These are phyloP conservation scores for Neoseiulus cucumeris DNA, from an alignment of 1,140 invertebrate genomes.

Conservation along the genomic window DNA sequence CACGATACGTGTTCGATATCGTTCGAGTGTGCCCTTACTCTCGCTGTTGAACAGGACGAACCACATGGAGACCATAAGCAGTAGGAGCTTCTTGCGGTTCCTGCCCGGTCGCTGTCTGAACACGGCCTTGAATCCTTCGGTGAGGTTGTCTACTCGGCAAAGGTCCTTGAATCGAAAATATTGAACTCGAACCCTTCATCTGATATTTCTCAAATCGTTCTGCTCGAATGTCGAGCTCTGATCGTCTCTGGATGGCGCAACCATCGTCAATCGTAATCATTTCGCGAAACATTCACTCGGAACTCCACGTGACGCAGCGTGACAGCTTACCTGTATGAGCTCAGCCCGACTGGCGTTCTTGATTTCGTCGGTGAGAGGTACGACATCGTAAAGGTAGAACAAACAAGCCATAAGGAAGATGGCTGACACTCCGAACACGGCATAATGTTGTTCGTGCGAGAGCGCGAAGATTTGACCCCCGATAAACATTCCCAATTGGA, in stretches of 20 bases:
- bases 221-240: too few relatives aligned
- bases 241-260: too few relatives aligned
- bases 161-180: neutral
- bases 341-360: neutral
- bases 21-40: too few relatives aligned
- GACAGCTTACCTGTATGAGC: neutral
- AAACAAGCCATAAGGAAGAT: neutral
- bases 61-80: slow-evolving; percentile 3
- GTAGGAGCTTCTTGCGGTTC: neutral
- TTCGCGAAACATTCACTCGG: too few relatives aligned
- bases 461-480: neutral
- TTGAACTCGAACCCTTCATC: too few relatives aligned
- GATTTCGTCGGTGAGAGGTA: neutral
- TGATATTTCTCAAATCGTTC: too few relatives aligned
- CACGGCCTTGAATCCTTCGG: neutral
- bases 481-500: slow-evolving; percentile 5
- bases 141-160: slow-evolving; percentile 6
- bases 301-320: too few relatives aligned
- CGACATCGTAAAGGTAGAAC: neutral
- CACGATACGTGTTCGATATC: too few relatives aligned
- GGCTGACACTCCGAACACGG: neutral
- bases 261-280: too few relatives aligned
- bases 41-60: slow-evolving; percentile 5
- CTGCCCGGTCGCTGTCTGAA: neutral
- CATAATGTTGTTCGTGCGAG: neutral